Percentiles rank a stretch among this genome's conserved stretches.
phyloP scores from a whole-genome alignment of 1,140 invertebrate species.

The Pentalonia nigronervosa region DNA sequence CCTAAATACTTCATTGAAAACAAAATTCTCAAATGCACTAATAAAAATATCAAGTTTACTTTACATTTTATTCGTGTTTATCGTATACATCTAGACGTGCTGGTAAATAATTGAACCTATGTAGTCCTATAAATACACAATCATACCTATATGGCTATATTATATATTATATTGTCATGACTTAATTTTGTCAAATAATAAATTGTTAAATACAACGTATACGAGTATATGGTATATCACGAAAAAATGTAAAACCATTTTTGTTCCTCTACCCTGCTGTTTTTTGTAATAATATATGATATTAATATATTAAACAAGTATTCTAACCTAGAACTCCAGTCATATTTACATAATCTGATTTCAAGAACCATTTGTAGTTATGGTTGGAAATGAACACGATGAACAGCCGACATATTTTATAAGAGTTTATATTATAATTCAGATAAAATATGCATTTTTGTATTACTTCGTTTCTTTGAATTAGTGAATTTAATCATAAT shows the following conservation, averaged over 20 bases:
- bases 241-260: background rate
- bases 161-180: background rate
- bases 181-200: conserved; percentile 18
- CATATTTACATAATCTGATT: conserved; percentile 5
- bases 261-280: conserved; percentile 9
- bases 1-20: background rate
- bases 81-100: background rate
- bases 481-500: background rate
- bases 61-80: conserved; percentile 3
- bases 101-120: background rate
- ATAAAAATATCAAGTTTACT: background rate
- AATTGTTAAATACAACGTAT: background rate
- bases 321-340: background rate
- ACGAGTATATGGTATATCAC: background rate
- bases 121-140: background rate
- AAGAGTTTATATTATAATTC: background rate
- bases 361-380: conserved; percentile 15
- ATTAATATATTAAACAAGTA: background rate
- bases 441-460: background rate
- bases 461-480: background rate
- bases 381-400: background rate
- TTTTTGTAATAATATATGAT: background rate
- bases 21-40: background rate
- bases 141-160: background rate
- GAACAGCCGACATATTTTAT: background rate